Percentiles rank a stretch among this genome's conserved stretches.
Evolutionary conservation across 2,797 vertebrate species (phyloP).

Genomic region (Strix occidentalis): DNA sequence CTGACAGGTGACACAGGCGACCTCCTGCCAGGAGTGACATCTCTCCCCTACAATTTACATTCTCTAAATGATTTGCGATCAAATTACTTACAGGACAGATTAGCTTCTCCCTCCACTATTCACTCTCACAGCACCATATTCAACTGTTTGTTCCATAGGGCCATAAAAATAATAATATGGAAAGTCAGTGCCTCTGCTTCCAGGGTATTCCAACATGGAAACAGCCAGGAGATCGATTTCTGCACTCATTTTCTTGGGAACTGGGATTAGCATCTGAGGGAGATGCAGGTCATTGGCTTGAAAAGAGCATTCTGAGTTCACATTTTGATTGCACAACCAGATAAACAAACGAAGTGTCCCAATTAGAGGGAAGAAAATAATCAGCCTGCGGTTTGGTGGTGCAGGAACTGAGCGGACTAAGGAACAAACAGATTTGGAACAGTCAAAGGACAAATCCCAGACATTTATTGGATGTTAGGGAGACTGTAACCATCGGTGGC

Average conservation of each 20-base stretch:
- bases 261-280: constrained; percentile 33
- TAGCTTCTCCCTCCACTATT: neutral
- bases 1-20: constrained; percentile 62
- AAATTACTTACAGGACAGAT: constrained; percentile 56
- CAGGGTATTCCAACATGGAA: constrained; percentile 8
- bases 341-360: constrained; percentile 33
- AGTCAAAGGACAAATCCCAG: constrained; percentile 11
- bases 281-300: constrained; percentile 41
- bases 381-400: neutral
- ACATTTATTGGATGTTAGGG: neutral
- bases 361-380: constrained; percentile 48
- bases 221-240: constrained; percentile 10
- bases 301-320: constrained; percentile 21
- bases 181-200: constrained; percentile 27
- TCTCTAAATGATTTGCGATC: constrained; percentile 59
- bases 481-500: neutral
- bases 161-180: constrained; percentile 50
- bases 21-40: constrained; percentile 64
- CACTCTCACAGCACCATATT: neutral
- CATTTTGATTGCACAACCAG: constrained; percentile 29
- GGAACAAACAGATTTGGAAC: neutral
- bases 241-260: constrained; percentile 34
- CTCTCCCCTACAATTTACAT: constrained; percentile 63
- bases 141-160: constrained; percentile 34
- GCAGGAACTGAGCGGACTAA: neutral